Evolutionary conservation across 2,113 vertebrate species (phyloP), one percentile per base, ranked within the genome.

Genomic region (Fulmarus glacialis): DNA sequence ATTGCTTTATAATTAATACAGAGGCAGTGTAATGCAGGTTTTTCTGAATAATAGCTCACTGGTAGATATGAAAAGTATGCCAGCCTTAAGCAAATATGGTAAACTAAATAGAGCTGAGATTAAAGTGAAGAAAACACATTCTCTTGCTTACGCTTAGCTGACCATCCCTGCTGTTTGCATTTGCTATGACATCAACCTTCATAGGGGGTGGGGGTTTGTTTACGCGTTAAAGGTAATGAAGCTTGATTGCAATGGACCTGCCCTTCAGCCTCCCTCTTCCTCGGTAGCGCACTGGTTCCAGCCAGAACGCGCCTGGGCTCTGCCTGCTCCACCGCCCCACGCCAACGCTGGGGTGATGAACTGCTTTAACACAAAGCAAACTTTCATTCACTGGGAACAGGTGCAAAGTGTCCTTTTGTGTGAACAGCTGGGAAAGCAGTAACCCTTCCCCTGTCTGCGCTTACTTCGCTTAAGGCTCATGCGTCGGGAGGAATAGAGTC

Each of bases 281-380:
- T 81, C 0, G 0, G 42, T 0, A 56, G 47, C 5, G 5, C 0
- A 0, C 94, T 83, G 74, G 72, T 60, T 93, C 60, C 58, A 94
- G 59, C 81, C 86, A 85, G 90, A 95, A 53, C 0, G 1, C 0
- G 53, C 87, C 82, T 13, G 73, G 81, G 52, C 72, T 87, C 55
- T 66, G 78, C 52, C 59, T 79, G 82, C 72, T 72, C 71, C 89
- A 56, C 48, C 9, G 4, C 47, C 34, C 52, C 2, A 85, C 6
- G 62, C 82, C 82, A 92, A 8, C 1, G 13, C 50, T n/a, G 34
- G 71, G 88, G 67, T 91, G 87, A 94, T 75, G 90, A 95, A 93
- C 81, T 84, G 79, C 85, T 90, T 85, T 94, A 48, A 74, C 86
- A 97, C 92, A 89, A 96, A 97, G 90, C 82, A 90, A 95, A 92